phyloP scores from a whole-genome alignment of 2,797 vertebrate species.

The Siniperca undulata region DNA sequence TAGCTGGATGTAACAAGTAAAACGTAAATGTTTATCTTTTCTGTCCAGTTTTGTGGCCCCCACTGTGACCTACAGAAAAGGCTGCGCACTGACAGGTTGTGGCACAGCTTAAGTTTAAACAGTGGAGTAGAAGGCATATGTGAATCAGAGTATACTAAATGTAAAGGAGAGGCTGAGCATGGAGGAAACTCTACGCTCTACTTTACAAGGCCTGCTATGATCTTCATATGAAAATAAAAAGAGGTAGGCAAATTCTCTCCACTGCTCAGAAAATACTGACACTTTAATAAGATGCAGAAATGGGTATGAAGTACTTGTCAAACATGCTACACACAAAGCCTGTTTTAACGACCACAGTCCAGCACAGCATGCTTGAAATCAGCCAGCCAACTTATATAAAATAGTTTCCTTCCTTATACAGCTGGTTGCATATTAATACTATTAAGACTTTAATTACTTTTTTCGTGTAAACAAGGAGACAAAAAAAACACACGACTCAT shows the following conservation, averaged over 20 bases:
- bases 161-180: slow-evolving; percentile 65
- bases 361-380: slow-evolving; percentile 67
- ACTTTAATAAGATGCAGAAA: slow-evolving; percentile 57
- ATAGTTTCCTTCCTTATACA: slow-evolving; percentile 42
- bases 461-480: slow-evolving; percentile 70
- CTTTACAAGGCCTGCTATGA: slow-evolving; percentile 69
- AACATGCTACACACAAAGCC: slow-evolving; percentile 70
- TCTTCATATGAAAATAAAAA: slow-evolving; percentile 70
- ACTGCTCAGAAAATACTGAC: slow-evolving; percentile 48
- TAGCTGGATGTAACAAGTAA: slow-evolving; percentile 23
- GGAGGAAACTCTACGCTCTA: slow-evolving; percentile 51
- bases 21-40: slow-evolving; percentile 12
- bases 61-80: slow-evolving; percentile 6
- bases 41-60: slow-evolving; percentile 22
- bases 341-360: slow-evolving; percentile 55
- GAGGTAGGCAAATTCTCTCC: slow-evolving; percentile 75
- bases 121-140: slow-evolving; percentile 70
- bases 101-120: slow-evolving; percentile 41
- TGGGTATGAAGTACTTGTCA: slow-evolving; percentile 56
- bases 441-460: slow-evolving; percentile 54
- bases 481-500: slow-evolving; percentile 69
- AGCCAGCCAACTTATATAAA: slow-evolving; percentile 49
- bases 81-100: slow-evolving; percentile 12
- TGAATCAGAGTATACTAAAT: slow-evolving; percentile 66
- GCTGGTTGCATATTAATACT: slow-evolving; percentile 68